These are phyloP conservation scores for Elymnias hypermnestra DNA, from an alignment of 1,140 invertebrate genomes.

Conservation along the genomic window DNA sequence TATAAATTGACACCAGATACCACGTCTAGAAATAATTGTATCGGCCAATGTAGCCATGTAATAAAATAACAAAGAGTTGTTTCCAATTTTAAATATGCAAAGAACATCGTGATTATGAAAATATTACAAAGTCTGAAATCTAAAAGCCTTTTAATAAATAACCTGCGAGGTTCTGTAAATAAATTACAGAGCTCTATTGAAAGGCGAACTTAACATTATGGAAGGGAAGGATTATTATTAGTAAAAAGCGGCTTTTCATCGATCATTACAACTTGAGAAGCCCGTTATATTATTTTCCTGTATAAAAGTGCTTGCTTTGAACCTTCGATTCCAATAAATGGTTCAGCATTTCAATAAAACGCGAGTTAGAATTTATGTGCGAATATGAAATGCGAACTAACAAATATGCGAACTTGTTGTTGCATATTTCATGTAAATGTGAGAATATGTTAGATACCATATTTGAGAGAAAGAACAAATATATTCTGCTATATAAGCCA, in stretches of 20 bases:
- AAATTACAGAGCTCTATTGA: not conserved
- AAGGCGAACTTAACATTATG: conserved; percentile 2
- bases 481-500: too few species aligned
- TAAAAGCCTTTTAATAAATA: too few species aligned
- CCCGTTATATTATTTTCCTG: conserved; percentile 12
- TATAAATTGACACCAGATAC: too few species aligned
- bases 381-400: conserved; percentile 4
- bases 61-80: too few species aligned
- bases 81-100: too few species aligned
- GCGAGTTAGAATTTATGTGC: conserved; percentile 5
- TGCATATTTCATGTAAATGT: not conserved
- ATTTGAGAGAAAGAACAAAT: too few species aligned
- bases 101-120: too few species aligned
- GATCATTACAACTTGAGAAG: conserved; percentile 13
- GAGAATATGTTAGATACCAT: too few species aligned
- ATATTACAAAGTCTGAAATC: too few species aligned
- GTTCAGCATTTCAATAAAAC: conserved; percentile 13
- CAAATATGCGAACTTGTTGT: conserved; percentile 4
- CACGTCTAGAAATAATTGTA: too few species aligned
- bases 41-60: too few species aligned
- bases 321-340: conserved; percentile 14
- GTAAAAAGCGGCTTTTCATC: conserved; percentile 9
- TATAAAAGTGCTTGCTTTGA: conserved; percentile 16
- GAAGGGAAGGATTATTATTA: conserved; percentile 9
- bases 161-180: too few species aligned